Percentiles rank a stretch among this genome's conserved stretches.
Evolutionary conservation across 2,113 vertebrate genomes (phyloP).

Genomic region (Antigone vipio): DNA sequence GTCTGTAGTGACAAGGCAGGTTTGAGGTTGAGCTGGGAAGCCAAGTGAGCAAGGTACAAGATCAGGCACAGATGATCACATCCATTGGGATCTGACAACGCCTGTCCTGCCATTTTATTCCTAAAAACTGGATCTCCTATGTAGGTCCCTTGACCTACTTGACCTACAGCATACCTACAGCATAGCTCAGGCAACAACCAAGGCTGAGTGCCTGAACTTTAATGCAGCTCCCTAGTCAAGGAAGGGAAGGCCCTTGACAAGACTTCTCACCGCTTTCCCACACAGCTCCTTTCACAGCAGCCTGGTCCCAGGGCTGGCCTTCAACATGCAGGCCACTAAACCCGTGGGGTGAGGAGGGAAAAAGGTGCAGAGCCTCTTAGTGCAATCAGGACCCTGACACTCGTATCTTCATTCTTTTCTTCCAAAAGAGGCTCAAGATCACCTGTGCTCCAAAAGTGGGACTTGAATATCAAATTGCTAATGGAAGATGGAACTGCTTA

Average conservation of each 20-base stretch:
- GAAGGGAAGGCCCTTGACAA: background rate
- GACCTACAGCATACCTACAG: background rate
- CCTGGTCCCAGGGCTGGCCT: background rate
- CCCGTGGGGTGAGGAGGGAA: fast-evolving
- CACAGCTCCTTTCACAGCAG: background rate
- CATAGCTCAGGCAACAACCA: fast-evolving
- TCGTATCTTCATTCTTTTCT: background rate
- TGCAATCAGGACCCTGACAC: background rate
- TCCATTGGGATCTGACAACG: too few relatives aligned
- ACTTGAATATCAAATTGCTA: background rate
- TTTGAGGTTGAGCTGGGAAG: background rate
- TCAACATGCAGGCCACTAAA: background rate
- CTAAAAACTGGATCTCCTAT: too few relatives aligned
- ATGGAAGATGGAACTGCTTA: background rate
- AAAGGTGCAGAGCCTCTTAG: background rate
- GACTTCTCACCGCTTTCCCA: background rate
- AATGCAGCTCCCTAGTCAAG: fast-evolving
- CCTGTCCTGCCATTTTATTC: too few relatives aligned
- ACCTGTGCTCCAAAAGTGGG: background rate
- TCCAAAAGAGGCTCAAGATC: background rate
- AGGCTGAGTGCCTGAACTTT: background rate
- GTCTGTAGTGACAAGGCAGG: background rate
- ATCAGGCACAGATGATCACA: background rate
- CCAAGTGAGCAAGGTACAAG: background rate
- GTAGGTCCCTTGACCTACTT: too few relatives aligned